These are phyloP conservation scores for Laticauda colubrina DNA, from an alignment of 2,113 vertebrate species.

Conservation along the genomic window DNA sequence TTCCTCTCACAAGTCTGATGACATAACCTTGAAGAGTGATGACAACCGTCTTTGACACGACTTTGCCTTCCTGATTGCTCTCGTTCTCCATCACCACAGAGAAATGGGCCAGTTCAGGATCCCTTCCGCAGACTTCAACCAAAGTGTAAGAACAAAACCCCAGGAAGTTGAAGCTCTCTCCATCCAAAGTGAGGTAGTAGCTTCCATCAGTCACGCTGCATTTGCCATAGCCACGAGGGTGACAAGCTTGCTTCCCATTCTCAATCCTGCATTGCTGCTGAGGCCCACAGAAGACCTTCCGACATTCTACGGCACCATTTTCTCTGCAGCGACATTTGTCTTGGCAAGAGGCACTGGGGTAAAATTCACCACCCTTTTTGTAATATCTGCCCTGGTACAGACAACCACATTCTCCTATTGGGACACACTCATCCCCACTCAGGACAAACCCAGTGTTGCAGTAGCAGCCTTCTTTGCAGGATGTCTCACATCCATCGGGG, in stretches of 20 bases:
- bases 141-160: conserved; percentile 49
- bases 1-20: neutral
- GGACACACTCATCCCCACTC: conserved; percentile 64
- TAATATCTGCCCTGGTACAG: conserved; percentile 58
- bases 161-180: conserved; percentile 20
- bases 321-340: conserved; percentile 69
- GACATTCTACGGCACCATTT: conserved; percentile 44
- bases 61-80: neutral
- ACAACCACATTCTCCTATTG: conserved; percentile 69
- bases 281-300: conserved; percentile 44
- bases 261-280: conserved; percentile 54
- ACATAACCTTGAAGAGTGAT: neutral
- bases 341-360: conserved; percentile 49
- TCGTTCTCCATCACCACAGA: neutral
- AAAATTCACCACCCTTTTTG: conserved; percentile 51
- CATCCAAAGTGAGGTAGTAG: conserved; percentile 45
- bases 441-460: conserved; percentile 64
- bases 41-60: neutral
- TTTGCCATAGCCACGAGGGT: neutral
- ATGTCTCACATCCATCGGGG: conserved; percentile 40
- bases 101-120: neutral
- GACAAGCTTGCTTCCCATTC: conserved; percentile 17
- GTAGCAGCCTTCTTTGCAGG: conserved; percentile 69
- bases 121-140: neutral
- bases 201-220: conserved; percentile 29